Conservation (phyloP, 35 echinoderm and acorn worm species). For the Amphiura filiformis region DNA sequence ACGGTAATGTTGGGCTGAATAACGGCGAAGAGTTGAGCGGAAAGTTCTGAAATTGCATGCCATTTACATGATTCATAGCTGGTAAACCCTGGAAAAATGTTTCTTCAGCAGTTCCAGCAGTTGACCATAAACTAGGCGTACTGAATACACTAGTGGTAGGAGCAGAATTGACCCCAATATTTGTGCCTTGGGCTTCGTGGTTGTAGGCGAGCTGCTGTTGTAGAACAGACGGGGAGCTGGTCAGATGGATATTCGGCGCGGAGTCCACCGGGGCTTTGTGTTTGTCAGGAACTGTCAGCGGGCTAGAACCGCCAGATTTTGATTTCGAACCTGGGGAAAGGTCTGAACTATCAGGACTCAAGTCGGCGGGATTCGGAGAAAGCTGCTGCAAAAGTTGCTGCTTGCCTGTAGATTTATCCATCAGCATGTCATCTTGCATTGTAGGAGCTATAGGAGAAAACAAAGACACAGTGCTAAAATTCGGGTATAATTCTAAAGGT, state of each 20-base stretch:
- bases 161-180: conserved; percentile 51
- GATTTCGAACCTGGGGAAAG: conserved; percentile 80
- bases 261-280: neutral
- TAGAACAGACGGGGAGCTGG: neutral
- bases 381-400: conserved; percentile 90
- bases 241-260: neutral
- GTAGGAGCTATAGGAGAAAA: conserved; percentile 87
- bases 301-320: conserved; percentile 88
- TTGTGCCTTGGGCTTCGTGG: conserved; percentile 45
- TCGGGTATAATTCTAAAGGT: conserved; percentile 92
- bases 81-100: conserved; percentile 87
- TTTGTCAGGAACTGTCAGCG: conserved; percentile 91
- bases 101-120: conserved; percentile 73
- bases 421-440: conserved; percentile 99
- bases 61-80: conserved; percentile 75
- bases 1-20: conserved; percentile 51
- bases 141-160: conserved; percentile 66
- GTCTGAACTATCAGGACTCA: conserved; percentile 85
- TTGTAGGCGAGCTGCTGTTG: conserved; percentile 44
- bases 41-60: conserved; percentile 97
- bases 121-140: conserved; percentile 88
- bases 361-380: conserved; percentile 81
- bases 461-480: conserved; percentile 90
- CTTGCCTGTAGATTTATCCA: conserved; percentile 96
- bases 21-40: conserved; percentile 85